phyloP scores from a whole-genome alignment of 2,888 invertebrate genomes.

The Sclerodermus sp. region DNA sequence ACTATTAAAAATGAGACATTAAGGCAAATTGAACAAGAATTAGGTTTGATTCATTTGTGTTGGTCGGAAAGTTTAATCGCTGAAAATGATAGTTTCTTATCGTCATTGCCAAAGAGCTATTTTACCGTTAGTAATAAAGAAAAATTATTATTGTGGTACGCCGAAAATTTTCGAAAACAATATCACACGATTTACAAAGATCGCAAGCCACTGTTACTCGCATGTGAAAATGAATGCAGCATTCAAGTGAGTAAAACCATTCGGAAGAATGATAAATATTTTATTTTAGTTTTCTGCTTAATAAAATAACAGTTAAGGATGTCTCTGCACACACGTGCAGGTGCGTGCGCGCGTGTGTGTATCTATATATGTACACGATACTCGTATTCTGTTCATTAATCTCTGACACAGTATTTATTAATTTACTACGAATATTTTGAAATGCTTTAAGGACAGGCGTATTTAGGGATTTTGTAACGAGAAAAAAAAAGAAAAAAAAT shows the following conservation, averaged over 20 bases:
- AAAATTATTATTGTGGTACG: slow-evolving; percentile 70
- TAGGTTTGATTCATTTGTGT: slow-evolving; percentile 66
- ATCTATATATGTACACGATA: too few relatives aligned
- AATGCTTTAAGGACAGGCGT: too few relatives aligned
- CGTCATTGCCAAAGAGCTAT: slow-evolving; percentile 68
- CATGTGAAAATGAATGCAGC: slow-evolving; percentile 75
- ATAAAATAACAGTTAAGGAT: too few relatives aligned
- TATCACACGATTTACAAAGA: slow-evolving; percentile 64
- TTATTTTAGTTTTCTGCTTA: not conserved
- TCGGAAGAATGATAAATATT: not conserved
- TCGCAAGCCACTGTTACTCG: slow-evolving; percentile 70
- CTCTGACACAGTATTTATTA: too few relatives aligned
- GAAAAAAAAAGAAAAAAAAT: too few relatives aligned
- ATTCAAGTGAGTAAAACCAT: slow-evolving; percentile 65
- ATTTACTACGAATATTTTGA: too few relatives aligned
- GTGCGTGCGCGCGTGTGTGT: too few relatives aligned
- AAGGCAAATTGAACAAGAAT: slow-evolving; percentile 64
- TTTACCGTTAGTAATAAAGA: slow-evolving; percentile 71
- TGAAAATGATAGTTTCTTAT: slow-evolving; percentile 56
- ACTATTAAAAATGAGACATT: slow-evolving; percentile 60
- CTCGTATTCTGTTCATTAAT: too few relatives aligned
- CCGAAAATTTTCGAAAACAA: slow-evolving; percentile 78
- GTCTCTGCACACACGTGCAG: too few relatives aligned
- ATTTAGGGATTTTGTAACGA: too few relatives aligned
- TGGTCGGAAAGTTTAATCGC: slow-evolving; percentile 66